Evolutionary conservation across 2,888 invertebrate species (phyloP), one percentile per base, ranked within the genome.

Genomic region (Ormyrus labotus): DNA sequence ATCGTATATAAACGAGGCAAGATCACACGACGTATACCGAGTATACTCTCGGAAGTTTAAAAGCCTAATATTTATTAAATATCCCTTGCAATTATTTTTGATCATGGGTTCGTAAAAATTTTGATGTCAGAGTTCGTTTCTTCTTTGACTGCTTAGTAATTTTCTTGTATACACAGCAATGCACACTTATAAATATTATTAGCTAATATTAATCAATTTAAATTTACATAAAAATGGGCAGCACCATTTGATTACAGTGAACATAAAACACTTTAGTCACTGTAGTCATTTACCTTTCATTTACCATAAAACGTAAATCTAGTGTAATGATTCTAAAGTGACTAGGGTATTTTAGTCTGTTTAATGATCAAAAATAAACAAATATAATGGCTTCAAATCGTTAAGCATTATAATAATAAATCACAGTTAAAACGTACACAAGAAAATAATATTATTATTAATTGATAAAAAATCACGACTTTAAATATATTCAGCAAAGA

Each of bases 1-100:
- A 45, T 61, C 19, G 51, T 34, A n/a, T 60, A 81, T 69, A 81
- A 78, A 68, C 81, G 83, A 78, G 82, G 83, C 83, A 84, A 83
- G 65, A 76, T 81, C 74, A 81, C 82, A 81, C 51, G 63, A 73
- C 70, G 64, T 10, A 34, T 34, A 53, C 55, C 45, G 47, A 80
- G 55, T 34, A 11, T n/a, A 55, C 3, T 53, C 53, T 61, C 45
- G 13, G 57, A 19, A 60, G 61, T 60, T 68, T 45, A 48, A 61
- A 57, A 72, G 68, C 45, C 51, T 65, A 71, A 47, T n/a, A 51
- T n/a, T 58, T 11, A 70, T 67, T 63, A 34, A 11, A 55, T 53
- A 47, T 55, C 57, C 50, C 58, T 50, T 34, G 13, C 2, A 45
- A 58, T 65, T 51, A 6, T 47, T 75, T 68, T 74, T 68, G 57